These are phyloP conservation scores for Strix uralensis DNA, from an alignment of 2,113 vertebrate species.

Conservation along the genomic window DNA sequence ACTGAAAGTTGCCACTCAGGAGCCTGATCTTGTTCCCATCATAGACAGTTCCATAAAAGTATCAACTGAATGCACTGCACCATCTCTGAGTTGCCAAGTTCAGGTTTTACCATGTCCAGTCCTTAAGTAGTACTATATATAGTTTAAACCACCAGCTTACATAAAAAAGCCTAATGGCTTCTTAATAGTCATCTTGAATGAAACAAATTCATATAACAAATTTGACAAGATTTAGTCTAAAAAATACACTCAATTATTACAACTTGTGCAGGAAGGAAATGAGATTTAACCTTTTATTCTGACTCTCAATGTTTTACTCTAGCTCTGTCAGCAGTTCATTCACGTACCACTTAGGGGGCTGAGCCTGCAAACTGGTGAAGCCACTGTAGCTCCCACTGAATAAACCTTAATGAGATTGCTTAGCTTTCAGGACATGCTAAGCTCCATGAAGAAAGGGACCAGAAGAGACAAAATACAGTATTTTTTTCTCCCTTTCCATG, in stretches of 20 bases:
- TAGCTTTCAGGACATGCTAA: background rate
- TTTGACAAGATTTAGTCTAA: background rate
- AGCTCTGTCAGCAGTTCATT: background rate
- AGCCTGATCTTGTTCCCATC: background rate
- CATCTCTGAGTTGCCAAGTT: background rate
- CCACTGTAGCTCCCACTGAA: background rate
- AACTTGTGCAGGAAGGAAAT: background rate
- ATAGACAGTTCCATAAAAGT: background rate
- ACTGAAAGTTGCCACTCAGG: background rate
- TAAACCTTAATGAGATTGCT: background rate
- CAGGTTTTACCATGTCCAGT: background rate
- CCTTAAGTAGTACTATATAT: background rate
- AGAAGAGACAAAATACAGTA: background rate
- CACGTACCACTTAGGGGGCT: background rate
- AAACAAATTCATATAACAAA: background rate
- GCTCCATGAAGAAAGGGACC: background rate
- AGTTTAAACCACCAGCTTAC: background rate
- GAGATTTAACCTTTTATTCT: background rate
- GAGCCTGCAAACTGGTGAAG: background rate
- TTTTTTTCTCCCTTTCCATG: rapidly evolving
- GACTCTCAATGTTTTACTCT: background rate
- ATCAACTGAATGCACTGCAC: background rate
- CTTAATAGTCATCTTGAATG: background rate
- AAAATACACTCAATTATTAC: background rate
- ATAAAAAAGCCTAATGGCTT: background rate